phyloP scores from a whole-genome alignment of 2,113 vertebrate species.

The Phrynocephalus versicolor region DNA sequence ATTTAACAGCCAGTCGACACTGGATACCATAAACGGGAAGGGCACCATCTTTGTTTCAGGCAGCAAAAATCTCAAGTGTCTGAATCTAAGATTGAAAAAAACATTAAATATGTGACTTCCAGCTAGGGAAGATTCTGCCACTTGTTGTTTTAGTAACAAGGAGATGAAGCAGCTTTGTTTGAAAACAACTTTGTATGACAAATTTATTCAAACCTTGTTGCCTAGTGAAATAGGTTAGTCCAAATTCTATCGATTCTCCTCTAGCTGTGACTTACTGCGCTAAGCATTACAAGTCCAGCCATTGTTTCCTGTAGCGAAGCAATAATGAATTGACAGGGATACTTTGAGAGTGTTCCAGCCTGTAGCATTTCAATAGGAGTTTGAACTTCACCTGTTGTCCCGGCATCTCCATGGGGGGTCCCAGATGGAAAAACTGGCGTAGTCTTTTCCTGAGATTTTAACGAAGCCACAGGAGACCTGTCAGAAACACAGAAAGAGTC shows the following conservation, averaged over 20 bases:
- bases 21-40: too few relatives aligned
- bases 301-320: too few relatives aligned
- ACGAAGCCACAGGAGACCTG: neutral
- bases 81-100: too few relatives aligned
- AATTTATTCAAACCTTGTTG: neutral
- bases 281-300: too few relatives aligned
- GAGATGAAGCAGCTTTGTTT: neutral
- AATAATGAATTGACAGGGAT: neutral
- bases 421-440: fast-evolving
- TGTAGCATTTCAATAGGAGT: neutral
- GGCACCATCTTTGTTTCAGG: too few relatives aligned
- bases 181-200: neutral
- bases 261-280: too few relatives aligned
- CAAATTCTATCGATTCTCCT: too few relatives aligned
- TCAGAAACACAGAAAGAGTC: neutral
- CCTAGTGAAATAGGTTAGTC: neutral
- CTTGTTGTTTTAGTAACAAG: neutral
- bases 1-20: too few relatives aligned
- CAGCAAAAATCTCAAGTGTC: too few relatives aligned
- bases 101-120: neutral
- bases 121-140: neutral
- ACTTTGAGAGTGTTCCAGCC: neutral
- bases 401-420: neutral
- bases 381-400: neutral
- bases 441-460: conserved; percentile 16